These are phyloP conservation scores for Lapara coniferarum DNA, from an alignment of 2,888 invertebrate genomes.

Conservation along the genomic window DNA sequence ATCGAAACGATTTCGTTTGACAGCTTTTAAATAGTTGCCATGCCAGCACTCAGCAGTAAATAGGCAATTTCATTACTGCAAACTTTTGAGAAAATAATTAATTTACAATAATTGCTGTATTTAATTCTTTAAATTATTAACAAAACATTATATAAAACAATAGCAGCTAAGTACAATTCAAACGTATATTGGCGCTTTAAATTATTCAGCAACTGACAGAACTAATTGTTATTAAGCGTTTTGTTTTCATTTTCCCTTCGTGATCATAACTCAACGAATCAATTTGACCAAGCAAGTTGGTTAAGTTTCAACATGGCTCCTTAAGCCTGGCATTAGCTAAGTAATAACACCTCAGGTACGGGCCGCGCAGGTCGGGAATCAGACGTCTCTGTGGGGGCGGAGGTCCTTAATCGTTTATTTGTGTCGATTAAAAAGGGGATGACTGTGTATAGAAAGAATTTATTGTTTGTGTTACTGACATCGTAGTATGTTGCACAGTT, in stretches of 20 bases:
- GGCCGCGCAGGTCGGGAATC: not conserved
- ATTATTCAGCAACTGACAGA: constrained; percentile 6
- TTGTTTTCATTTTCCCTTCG: constrained; percentile 8
- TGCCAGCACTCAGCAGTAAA: no score
- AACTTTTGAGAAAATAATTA: no score
- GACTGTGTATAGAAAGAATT: not conserved
- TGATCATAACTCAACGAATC: constrained; percentile 13
- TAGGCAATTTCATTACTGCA: no score
- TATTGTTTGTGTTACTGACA: no score
- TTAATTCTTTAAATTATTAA: no score
- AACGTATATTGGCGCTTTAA: not conserved
- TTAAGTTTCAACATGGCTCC: constrained; percentile 17
- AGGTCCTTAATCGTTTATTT: not conserved
- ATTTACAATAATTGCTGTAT: not conserved
- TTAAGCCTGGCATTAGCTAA: constrained; percentile 15
- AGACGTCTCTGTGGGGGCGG: not conserved
- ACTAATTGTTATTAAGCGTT: constrained; percentile 3
- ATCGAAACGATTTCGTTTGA: no score
- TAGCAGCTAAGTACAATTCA: not conserved
- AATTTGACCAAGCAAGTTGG: constrained; percentile 7
- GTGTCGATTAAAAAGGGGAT: not conserved
- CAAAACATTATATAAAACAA: no score
- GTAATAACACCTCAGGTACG: constrained; percentile 11
- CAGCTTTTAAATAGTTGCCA: no score
- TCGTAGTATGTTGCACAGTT: no score